These are phyloP conservation scores for Drosophila cognata DNA, from an alignment of 2,888 invertebrate species.

Conservation along the genomic window DNA sequence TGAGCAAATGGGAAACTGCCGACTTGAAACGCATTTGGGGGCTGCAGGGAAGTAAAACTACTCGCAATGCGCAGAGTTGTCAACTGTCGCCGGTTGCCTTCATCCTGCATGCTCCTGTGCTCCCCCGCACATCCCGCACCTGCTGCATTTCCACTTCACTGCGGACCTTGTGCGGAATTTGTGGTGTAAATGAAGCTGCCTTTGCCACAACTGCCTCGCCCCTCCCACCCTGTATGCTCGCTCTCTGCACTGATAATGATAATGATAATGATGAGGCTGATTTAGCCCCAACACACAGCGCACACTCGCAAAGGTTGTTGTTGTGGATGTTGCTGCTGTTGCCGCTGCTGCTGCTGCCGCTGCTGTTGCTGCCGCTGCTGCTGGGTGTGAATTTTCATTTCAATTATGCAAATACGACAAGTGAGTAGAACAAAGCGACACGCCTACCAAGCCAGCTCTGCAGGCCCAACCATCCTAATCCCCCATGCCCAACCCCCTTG, in stretches of 20 bases:
- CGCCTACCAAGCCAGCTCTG: slow-evolving; percentile 30
- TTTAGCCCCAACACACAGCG: slow-evolving; percentile 44
- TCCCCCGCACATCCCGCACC: no score
- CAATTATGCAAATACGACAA: slow-evolving; percentile 79
- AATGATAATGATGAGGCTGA: slow-evolving; percentile 78
- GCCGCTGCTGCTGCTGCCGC: slow-evolving; percentile 16
- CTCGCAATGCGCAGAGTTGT: slow-evolving; percentile 45
- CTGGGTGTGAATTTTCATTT: slow-evolving; percentile 74
- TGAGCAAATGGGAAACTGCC: slow-evolving; percentile 47
- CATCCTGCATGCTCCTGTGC: background rate
- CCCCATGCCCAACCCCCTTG: background rate
- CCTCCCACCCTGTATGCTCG: no score
- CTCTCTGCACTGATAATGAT: slow-evolving; percentile 40
- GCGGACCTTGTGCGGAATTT: slow-evolving; percentile 40
- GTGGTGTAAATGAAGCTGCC: slow-evolving; percentile 57
- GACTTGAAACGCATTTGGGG: slow-evolving; percentile 25
- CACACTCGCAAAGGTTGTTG: slow-evolving; percentile 8
- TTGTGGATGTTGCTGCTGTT: slow-evolving; percentile 15
- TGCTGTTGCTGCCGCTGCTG: slow-evolving; percentile 23
- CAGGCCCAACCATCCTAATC: background rate
- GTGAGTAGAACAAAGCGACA: slow-evolving; percentile 71
- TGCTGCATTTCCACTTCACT: slow-evolving; percentile 52
- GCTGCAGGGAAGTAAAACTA: slow-evolving; percentile 15
- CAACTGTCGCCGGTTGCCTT: slow-evolving; percentile 34
- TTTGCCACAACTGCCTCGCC: background rate